Evolutionary conservation across 1,140 invertebrate species (phyloP).

Genomic region (Trinorchestia longiramus): DNA sequence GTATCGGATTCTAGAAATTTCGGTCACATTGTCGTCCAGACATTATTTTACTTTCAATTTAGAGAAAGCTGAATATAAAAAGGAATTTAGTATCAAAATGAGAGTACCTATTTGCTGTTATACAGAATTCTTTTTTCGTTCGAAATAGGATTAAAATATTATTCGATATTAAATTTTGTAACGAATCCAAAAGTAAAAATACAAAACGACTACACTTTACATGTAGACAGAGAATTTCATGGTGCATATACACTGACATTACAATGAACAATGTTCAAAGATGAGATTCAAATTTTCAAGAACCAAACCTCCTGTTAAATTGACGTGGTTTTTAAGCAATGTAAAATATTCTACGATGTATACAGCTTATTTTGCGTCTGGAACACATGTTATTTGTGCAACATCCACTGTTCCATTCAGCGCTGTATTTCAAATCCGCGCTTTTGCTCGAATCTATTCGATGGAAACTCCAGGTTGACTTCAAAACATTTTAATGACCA

Average conservation of each 20-base stretch:
- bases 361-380: no score
- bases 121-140: background rate
- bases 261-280: background rate
- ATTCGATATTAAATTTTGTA: background rate
- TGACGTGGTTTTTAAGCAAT: no score
- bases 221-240: background rate
- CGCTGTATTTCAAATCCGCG: background rate
- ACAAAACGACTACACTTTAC: background rate
- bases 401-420: background rate
- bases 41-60: background rate
- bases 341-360: no score
- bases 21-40: background rate
- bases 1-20: background rate
- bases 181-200: background rate
- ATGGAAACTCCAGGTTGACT: background rate
- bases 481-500: conserved; percentile 1
- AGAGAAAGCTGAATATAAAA: background rate
- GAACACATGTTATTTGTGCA: background rate
- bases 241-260: background rate
- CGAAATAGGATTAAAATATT: background rate
- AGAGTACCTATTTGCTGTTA: background rate
- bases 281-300: background rate
- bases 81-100: background rate
- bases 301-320: background rate
- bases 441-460: background rate